Evolutionary conservation across 2,113 vertebrate species (phyloP).

Genomic region (Elephantulus edwardii): DNA sequence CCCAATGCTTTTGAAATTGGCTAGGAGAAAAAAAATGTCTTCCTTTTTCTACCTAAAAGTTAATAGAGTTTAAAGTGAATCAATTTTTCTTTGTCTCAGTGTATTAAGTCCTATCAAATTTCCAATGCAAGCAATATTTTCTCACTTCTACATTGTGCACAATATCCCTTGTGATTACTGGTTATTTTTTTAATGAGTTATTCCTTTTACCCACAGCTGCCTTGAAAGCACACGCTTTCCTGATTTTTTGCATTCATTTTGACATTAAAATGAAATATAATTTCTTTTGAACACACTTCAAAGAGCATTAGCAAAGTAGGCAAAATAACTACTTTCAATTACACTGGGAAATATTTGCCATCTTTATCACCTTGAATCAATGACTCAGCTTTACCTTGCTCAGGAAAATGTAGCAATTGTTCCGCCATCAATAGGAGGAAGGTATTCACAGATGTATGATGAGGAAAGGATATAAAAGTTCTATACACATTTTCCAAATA

Average conservation of each 20-base stretch:
- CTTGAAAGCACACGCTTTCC: conserved; percentile 53
- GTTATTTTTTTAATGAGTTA: conserved; percentile 41
- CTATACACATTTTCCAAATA: background rate
- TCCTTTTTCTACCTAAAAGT: conserved; percentile 19
- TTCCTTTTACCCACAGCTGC: conserved; percentile 39
- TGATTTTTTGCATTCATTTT: conserved; percentile 53
- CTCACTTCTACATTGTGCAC: conserved; percentile 9
- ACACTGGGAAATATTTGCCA: conserved; percentile 36
- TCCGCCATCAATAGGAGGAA: background rate
- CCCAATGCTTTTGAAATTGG: conserved; percentile 30
- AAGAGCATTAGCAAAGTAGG: conserved; percentile 43
- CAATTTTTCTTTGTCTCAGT: conserved; percentile 10
- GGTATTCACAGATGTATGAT: background rate
- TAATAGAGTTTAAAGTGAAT: conserved; percentile 50
- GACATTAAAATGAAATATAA: conserved; percentile 67
- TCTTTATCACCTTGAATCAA: conserved; percentile 53
- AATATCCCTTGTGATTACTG: conserved; percentile 46
- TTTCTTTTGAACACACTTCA: conserved; percentile 69
- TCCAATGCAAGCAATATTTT: background rate
- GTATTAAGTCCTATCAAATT: conserved; percentile 52
- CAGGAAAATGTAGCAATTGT: background rate
- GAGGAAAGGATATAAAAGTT: background rate
- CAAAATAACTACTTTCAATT: conserved; percentile 49
- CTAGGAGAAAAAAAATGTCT: background rate
- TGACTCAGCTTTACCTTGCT: conserved; percentile 41